A percentile compares a stretch with the other conserved stretches of the same genome.
Conservation (phyloP, 2,113 vertebrate species). For the Trematocara macrostoma region DNA sequence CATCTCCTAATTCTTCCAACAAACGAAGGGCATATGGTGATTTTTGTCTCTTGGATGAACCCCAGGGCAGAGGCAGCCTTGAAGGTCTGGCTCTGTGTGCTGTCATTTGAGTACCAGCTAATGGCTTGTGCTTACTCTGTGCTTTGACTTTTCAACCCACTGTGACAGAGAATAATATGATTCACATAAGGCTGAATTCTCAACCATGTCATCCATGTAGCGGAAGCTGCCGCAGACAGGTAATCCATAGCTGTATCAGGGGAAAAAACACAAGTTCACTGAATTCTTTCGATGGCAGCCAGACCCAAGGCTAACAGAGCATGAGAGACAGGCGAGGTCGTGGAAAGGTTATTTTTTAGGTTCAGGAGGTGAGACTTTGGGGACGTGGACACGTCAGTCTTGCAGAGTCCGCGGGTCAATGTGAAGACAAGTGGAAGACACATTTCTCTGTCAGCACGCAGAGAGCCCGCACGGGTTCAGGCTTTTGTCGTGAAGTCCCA, state of each 20-base stretch:
- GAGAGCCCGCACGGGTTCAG: slow-evolving; percentile 76
- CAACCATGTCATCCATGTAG: slow-evolving; percentile 41
- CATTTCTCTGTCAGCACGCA: slow-evolving; percentile 83
- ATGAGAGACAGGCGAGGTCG: slow-evolving; percentile 47
- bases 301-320: slow-evolving; percentile 21
- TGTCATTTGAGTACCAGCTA: slow-evolving; percentile 43
- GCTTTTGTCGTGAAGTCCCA: slow-evolving; percentile 83
- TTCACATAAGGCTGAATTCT: slow-evolving; percentile 10
- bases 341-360: slow-evolving; percentile 43
- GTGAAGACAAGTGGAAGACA: slow-evolving; percentile 90
- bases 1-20: slow-evolving; percentile 3
- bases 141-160: slow-evolving; percentile 45
- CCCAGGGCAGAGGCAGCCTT: background rate
- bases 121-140: slow-evolving; percentile 41
- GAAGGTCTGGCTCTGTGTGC: slow-evolving; percentile 33
- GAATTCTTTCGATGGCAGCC: slow-evolving; percentile 39
- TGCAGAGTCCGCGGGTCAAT: slow-evolving; percentile 85
- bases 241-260: slow-evolving; percentile 40
- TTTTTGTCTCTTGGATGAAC: slow-evolving; percentile 24
- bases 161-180: slow-evolving; percentile 39
- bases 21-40: slow-evolving; percentile 44
- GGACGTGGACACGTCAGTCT: slow-evolving; percentile 74
- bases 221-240: slow-evolving; percentile 24
- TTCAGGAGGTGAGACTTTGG: slow-evolving; percentile 59
- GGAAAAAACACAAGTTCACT: slow-evolving; percentile 1